A percentile compares a stretch with the other conserved stretches of the same genome.
These are phyloP conservation scores for Xiphophorus couchianus DNA, from an alignment of 2,113 vertebrate species.

Conservation along the genomic window DNA sequence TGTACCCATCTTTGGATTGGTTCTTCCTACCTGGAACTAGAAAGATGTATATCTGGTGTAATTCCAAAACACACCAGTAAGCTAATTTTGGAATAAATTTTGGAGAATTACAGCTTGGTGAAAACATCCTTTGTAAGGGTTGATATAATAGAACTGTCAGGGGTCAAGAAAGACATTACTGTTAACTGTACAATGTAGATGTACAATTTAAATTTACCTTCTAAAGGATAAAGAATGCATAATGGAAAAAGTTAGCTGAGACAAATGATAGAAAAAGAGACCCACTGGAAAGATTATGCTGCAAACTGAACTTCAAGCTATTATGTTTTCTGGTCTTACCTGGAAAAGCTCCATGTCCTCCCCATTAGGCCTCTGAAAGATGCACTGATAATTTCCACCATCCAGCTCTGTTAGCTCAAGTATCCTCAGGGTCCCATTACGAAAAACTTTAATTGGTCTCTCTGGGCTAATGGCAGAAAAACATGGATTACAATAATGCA, in stretches of 20 bases:
- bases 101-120: too few species aligned
- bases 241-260: not conserved
- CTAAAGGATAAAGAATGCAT: too few species aligned
- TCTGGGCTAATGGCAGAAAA: conserved; percentile 70
- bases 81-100: too few species aligned
- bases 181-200: too few species aligned
- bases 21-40: too few species aligned
- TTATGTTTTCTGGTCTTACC: conserved; percentile 48
- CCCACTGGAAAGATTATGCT: not conserved
- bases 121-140: too few species aligned
- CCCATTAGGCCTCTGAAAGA: conserved; percentile 79
- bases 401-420: conserved; percentile 79
- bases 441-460: conserved; percentile 79
- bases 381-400: conserved; percentile 78
- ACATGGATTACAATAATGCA: conserved; percentile 24
- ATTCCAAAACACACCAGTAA: too few species aligned
- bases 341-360: conserved; percentile 81
- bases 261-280: not conserved
- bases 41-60: too few species aligned
- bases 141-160: too few species aligned
- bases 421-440: conserved; percentile 82
- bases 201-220: too few species aligned
- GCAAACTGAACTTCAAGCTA: conserved; percentile 2
- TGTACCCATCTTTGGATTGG: too few species aligned
- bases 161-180: too few species aligned